These are phyloP conservation scores for Glyphotaelius pellucidus DNA, from an alignment of 2,888 invertebrate genomes.

Conservation along the genomic window DNA sequence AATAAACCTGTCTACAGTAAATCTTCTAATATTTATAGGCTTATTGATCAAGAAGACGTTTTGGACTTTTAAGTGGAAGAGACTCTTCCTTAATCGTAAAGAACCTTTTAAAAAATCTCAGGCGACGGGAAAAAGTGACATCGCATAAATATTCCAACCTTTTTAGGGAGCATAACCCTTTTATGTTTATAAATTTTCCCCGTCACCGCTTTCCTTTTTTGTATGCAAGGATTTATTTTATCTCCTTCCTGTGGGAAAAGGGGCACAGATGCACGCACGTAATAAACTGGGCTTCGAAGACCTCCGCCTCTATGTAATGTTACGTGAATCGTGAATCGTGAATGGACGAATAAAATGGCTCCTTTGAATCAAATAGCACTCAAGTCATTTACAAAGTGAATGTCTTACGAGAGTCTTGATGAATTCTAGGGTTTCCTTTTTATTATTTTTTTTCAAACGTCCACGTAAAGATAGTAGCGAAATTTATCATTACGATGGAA, in stretches of 20 bases:
- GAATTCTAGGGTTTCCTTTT: neutral
- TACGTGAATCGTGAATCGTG: neutral
- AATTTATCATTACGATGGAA: neutral
- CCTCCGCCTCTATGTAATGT: neutral
- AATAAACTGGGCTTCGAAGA: conserved; percentile 2
- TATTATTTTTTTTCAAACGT: neutral
- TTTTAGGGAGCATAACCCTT: conserved; percentile 17
- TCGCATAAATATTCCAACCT: conserved; percentile 39
- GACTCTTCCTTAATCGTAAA: neutral
- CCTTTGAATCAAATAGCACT: neutral
- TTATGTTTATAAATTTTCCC: conserved; percentile 49
- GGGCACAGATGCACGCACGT: neutral
- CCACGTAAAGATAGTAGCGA: neutral
- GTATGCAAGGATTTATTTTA: conserved; percentile 41
- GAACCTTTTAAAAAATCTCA: conserved; percentile 11
- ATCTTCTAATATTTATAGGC: neutral
- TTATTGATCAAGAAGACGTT: neutral
- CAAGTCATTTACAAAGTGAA: neutral
- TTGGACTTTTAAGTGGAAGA: neutral
- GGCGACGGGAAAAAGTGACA: conserved; percentile 11
- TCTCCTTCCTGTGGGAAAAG: neutral
- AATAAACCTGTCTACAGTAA: neutral
- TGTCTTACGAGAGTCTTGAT: neutral
- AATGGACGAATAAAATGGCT: neutral
- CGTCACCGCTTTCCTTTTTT: conserved; percentile 15